A percentile compares a stretch with the other conserved stretches of the same genome.
Evolutionary conservation across 1,140 invertebrate genomes (phyloP).

Genomic region (Drosophila pallidifrons): DNA sequence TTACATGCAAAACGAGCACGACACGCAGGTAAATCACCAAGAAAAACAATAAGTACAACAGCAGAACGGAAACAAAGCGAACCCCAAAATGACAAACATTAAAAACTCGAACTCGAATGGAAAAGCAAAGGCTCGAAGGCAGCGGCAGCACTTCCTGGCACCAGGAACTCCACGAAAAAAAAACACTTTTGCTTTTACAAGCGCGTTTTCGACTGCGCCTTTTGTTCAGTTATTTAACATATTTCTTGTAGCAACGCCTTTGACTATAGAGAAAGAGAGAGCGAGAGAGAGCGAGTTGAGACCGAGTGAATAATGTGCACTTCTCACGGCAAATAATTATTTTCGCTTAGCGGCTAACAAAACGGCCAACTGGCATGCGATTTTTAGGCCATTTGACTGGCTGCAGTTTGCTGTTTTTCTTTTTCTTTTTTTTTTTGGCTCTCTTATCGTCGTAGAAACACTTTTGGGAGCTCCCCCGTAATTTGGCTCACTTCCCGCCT

Average conservation of each 20-base stretch:
- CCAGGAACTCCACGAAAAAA: slow-evolving; percentile 14
- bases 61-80: slow-evolving; percentile 11
- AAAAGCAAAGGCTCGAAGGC: slow-evolving; percentile 6
- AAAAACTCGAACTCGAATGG: slow-evolving; percentile 22
- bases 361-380: slow-evolving; percentile 77
- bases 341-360: slow-evolving; percentile 58
- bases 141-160: slow-evolving; percentile 19
- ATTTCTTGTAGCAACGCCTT: slow-evolving; percentile 41
- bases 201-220: slow-evolving; percentile 49
- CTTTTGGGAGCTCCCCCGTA: slow-evolving; percentile 12
- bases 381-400: slow-evolving; percentile 67
- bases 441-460: slow-evolving; percentile 26
- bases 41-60: slow-evolving; percentile 8
- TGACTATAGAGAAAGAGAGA: background rate
- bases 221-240: slow-evolving; percentile 70
- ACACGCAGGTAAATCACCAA: slow-evolving; percentile 69
- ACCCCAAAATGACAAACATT: slow-evolving; percentile 69
- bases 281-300: background rate
- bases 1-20: slow-evolving; percentile 67
- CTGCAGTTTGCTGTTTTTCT: slow-evolving; percentile 22
- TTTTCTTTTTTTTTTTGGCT: slow-evolving; percentile 1
- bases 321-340: slow-evolving; percentile 84
- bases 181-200: slow-evolving; percentile 78
- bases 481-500: slow-evolving; percentile 22
- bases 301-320: slow-evolving; percentile 78